phyloP scores from a whole-genome alignment of 2,888 invertebrate genomes.

The Nebria brevicollis region DNA sequence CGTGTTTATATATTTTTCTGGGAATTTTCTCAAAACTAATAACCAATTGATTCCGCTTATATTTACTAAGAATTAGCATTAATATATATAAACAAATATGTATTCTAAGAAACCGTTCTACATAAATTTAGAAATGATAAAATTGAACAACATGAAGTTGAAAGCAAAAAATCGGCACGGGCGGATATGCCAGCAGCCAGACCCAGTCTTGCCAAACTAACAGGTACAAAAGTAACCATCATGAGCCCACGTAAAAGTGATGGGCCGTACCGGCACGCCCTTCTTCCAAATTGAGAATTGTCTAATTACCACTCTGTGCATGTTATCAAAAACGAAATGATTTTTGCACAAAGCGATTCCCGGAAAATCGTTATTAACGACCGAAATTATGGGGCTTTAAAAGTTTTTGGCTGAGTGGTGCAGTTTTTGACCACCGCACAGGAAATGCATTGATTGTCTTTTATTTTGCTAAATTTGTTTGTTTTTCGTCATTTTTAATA shows the following conservation, averaged over 20 bases:
- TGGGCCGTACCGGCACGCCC: constrained; percentile 36
- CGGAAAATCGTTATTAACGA: constrained; percentile 39
- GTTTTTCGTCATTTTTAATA: background rate
- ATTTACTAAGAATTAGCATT: too few species aligned
- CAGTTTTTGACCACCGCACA: constrained; percentile 35
- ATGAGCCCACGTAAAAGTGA: constrained; percentile 15
- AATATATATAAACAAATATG: too few species aligned
- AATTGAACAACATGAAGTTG: background rate
- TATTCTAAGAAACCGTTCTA: too few species aligned
- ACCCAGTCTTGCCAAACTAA: background rate
- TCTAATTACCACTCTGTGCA: constrained; percentile 27
- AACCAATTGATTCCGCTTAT: too few species aligned
- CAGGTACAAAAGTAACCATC: constrained; percentile 26
- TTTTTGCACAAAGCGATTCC: constrained; percentile 24
- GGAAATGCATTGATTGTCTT: constrained; percentile 31
- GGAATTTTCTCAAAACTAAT: too few species aligned
- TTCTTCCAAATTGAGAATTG: constrained; percentile 35
- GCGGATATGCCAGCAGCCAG: constrained; percentile 22
- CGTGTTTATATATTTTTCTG: too few species aligned
- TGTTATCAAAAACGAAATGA: background rate
- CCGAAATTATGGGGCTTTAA: constrained; percentile 27
- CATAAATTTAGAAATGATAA: too few species aligned
- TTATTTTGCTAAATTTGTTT: constrained; percentile 13
- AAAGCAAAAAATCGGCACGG: constrained; percentile 11
- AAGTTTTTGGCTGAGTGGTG: constrained; percentile 40